Evolutionary conservation across 2,113 vertebrate genomes (phyloP).

Genomic region (Dicaeum eximium): DNA sequence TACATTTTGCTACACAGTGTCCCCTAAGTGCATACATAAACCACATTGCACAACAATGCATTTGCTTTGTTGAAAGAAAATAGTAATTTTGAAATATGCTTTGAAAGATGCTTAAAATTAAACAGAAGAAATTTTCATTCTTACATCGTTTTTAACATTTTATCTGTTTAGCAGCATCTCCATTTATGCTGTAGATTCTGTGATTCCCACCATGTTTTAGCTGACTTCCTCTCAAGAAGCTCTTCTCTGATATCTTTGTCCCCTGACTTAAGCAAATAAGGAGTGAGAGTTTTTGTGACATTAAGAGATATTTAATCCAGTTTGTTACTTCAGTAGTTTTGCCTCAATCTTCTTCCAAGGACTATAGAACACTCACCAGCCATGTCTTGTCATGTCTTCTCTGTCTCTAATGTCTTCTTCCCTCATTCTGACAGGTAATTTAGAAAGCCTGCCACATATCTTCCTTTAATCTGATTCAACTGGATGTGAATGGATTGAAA

Average conservation of each 20-base stretch:
- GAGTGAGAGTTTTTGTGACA: background rate
- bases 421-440: constrained; percentile 57
- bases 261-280: background rate
- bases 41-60: background rate
- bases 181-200: background rate
- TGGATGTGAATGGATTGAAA: constrained; percentile 3
- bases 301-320: constrained; percentile 14
- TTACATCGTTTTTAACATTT: background rate
- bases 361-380: background rate
- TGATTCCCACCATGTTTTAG: background rate
- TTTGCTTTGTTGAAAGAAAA: background rate
- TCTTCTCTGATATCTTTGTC: background rate
- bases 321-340: background rate
- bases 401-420: constrained; percentile 1
- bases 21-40: background rate
- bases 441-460: constrained; percentile 18
- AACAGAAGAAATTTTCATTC: background rate
- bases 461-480: constrained; percentile 14
- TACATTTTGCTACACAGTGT: background rate
- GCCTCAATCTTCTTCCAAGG: constrained; percentile 23
- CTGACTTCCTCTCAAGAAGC: background rate
- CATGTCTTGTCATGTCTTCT: constrained; percentile 4
- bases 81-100: background rate
- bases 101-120: background rate
- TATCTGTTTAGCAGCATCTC: background rate